Percentiles rank a stretch among this genome's conserved stretches.
Conservation (phyloP, 2,888 invertebrate genomes). For the Ormyrus nitidulus region DNA sequence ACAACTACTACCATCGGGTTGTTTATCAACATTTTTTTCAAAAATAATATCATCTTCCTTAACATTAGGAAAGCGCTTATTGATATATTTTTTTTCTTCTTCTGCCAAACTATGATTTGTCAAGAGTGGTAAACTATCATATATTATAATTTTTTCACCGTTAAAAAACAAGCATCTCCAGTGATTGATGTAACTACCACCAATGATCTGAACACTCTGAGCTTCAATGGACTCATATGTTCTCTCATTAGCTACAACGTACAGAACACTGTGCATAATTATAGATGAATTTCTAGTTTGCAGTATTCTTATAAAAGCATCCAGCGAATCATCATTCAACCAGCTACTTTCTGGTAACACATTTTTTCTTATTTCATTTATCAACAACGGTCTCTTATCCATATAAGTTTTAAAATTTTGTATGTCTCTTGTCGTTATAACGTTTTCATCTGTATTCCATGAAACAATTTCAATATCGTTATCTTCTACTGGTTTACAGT, state of each 20-base stretch:
- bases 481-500: neutral
- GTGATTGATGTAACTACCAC: no score
- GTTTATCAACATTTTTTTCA: neutral
- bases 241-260: neutral
- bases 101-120: neutral
- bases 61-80: neutral
- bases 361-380: neutral
- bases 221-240: no score
- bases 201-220: no score
- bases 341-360: neutral
- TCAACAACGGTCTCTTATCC: neutral
- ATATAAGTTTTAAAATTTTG: neutral
- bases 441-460: neutral
- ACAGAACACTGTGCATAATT: slow-evolving; percentile 3
- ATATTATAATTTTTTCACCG: no score
- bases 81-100: slow-evolving; percentile 1
- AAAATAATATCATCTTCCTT: neutral
- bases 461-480: neutral
- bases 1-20: neutral
- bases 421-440: neutral
- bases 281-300: neutral
- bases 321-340: neutral
- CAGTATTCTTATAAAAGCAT: neutral
- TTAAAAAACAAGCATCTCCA: no score
- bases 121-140: no score